Base-by-base conservation (phyloP, 1,140 invertebrate species). In the Lanistes nyassanus region DNA sequence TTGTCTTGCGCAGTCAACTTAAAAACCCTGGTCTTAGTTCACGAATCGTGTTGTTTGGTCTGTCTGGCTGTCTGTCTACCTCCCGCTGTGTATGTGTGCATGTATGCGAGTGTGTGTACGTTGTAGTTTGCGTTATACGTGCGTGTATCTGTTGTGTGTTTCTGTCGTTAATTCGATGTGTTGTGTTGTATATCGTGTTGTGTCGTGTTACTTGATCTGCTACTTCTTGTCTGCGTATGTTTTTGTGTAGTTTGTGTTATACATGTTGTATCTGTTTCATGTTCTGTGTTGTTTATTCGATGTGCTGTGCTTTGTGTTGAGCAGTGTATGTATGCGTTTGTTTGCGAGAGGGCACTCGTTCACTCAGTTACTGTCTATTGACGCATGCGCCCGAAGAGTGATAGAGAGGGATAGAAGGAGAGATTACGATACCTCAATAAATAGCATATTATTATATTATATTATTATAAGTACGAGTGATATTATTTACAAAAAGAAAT, bases 141-240 rank as follows among this genome's bases (percentile, higher is more conserved):
- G 31, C 31, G 11, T 62, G 58, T 62, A 16, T 71, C 23, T 58
- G n/a, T n/a, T n/a, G n/a, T 71, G 71, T 74, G 31, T 74, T 29
- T 74, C 7, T 74, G 56, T 74, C 26, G 60, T 31, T 36, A 19
- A 36, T 31, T 11, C 7, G 2, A 36, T 3, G 29, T 1, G 39
- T 26, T 26, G 9, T 23, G 9, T 7, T 62, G 58, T 62, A 62
- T 62, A 26, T 55, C 26, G 56, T 73, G 34, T 73, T n/a, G n/a
- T n/a, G n/a, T n/a, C n/a, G n/a, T n/a, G n/a, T n/a, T n/a, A n/a
- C n/a, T n/a, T n/a, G n/a, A n/a, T n/a, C n/a, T 62, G 58, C 31
- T 11, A 26, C 23, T 62, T 11, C 31, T 23, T 62, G 26, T 62
- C 23, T 62, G 26, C 31, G 58, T 62, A n/a, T 62, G 58, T 62